Conservation (phyloP, 2,888 invertebrate genomes). For the Lycocerus yunnanus region DNA sequence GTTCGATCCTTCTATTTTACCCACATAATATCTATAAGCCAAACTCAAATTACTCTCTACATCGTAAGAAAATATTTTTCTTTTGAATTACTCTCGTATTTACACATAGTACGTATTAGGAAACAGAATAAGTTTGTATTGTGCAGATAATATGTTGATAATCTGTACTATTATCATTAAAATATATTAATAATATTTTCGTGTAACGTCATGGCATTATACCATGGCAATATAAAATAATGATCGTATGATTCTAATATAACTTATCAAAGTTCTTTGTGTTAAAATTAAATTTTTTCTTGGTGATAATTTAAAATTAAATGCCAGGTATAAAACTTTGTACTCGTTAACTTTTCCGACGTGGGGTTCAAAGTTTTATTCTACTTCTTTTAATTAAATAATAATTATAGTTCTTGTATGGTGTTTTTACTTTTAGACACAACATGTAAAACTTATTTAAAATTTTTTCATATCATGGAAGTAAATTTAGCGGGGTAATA, state of each 20-base stretch:
- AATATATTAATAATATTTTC: not conserved
- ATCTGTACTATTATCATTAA: no score
- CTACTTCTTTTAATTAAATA: not conserved
- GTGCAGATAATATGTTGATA: no score
- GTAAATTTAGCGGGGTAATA: no score
- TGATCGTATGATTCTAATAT: not conserved
- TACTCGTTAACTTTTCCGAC: not conserved
- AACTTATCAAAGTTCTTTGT: not conserved
- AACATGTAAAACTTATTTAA: no score
- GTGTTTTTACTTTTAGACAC: not conserved
- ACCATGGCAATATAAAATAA: not conserved
- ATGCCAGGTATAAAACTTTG: not conserved
- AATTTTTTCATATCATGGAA: no score
- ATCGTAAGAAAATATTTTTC: not conserved
- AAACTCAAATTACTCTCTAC: no score
- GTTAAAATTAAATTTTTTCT: not conserved
- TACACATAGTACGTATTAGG: no score
- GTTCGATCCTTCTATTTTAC: no score
- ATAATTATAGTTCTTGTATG: not conserved
- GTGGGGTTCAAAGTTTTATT: not conserved
- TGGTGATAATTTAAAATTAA: not conserved
- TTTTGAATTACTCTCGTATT: not conserved
- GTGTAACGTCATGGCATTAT: not conserved
- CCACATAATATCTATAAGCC: no score
- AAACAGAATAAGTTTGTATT: not conserved